Conservation (phyloP, 2,888 invertebrate genomes). For the Limenitis camilla region DNA sequence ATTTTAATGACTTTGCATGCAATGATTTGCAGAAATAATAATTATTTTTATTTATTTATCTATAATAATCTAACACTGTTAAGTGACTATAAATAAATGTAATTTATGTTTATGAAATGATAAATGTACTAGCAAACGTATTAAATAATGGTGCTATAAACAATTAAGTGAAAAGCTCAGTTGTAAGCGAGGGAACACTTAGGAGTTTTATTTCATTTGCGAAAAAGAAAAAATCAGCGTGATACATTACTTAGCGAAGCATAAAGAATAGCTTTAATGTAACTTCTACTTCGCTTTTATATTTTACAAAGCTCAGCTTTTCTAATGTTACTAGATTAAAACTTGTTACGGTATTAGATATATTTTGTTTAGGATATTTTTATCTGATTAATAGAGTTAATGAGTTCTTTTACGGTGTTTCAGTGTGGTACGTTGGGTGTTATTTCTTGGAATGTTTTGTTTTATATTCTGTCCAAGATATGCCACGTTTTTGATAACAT, state of each 20-base stretch:
- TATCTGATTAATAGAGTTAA: background rate
- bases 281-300: constrained; percentile 13
- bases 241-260: constrained; percentile 15
- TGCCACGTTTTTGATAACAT: too few relatives aligned
- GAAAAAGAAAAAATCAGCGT: constrained; percentile 10
- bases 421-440: too few relatives aligned
- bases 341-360: background rate
- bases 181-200: constrained; percentile 11
- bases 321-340: constrained; percentile 11
- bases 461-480: too few relatives aligned
- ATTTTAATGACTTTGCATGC: too few relatives aligned
- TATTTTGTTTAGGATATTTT: background rate
- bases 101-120: background rate
- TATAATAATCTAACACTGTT: too few relatives aligned
- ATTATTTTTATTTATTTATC: background rate
- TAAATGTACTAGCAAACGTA: constrained; percentile 5
- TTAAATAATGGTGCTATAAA: constrained; percentile 4
- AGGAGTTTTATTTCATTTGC: constrained; percentile 11
- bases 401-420: too few relatives aligned
- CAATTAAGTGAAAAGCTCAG: constrained; percentile 9
- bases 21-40: background rate
- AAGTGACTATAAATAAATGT: too few relatives aligned
- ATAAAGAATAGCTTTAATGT: constrained; percentile 14
- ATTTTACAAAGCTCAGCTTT: constrained; percentile 7
- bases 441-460: too few relatives aligned